phyloP scores from a whole-genome alignment of 2,113 vertebrate species.

The Galemys pyrenaicus region DNA sequence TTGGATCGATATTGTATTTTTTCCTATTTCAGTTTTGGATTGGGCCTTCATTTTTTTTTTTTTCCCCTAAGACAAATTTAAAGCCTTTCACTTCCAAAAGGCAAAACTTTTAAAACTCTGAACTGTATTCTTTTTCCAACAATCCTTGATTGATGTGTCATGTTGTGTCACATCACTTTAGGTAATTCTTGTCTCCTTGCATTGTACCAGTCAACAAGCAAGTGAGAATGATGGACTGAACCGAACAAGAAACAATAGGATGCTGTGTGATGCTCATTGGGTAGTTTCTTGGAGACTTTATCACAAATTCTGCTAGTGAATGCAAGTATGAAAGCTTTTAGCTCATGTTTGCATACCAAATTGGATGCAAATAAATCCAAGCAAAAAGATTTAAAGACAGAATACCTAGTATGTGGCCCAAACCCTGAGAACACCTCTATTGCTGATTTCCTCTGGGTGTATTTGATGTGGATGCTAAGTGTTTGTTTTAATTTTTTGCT shows the following conservation, averaged over 20 bases:
- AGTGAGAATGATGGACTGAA: neutral
- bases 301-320: neutral
- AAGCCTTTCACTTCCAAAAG: conserved; percentile 43
- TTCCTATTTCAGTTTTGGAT: conserved; percentile 40
- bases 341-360: conserved; percentile 21
- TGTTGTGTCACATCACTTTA: neutral
- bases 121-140: neutral
- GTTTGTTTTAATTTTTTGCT: conserved; percentile 36
- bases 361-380: neutral
- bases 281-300: neutral
- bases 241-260: neutral
- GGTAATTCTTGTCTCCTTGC: neutral
- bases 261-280: neutral
- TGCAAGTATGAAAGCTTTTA: neutral
- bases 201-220: neutral
- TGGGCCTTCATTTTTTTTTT: neutral
- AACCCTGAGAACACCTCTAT: neutral
- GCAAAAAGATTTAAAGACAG: neutral
- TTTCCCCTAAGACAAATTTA: conserved; percentile 29
- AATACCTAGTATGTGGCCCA: neutral
- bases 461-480: neutral
- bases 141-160: neutral
- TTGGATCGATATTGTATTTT: conserved; percentile 61
- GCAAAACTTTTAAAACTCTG: conserved; percentile 6
- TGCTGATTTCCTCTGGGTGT: conserved; percentile 7